phyloP scores from a whole-genome alignment of 2,888 invertebrate genomes.

The Dynastes maya region DNA sequence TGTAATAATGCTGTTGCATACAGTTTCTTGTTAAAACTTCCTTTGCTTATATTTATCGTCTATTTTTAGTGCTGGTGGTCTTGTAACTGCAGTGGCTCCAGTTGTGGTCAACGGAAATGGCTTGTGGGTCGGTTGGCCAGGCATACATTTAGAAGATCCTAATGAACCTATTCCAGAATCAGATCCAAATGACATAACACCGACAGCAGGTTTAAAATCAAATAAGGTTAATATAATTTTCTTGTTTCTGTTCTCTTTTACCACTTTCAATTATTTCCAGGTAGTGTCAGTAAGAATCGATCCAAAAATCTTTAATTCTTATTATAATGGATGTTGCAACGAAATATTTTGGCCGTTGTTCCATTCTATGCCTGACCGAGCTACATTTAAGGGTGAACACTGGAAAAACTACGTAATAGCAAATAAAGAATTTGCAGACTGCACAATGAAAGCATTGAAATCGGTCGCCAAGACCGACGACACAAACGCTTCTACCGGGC shows the following conservation, averaged over 20 bases:
- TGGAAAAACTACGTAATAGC: slow-evolving; percentile 87
- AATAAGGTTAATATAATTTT: slow-evolving; percentile 76
- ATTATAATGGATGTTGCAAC: slow-evolving; percentile 94
- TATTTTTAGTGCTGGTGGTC: slow-evolving; percentile 84
- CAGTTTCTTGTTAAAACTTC: too few relatives aligned
- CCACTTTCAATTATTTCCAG: slow-evolving; percentile 69
- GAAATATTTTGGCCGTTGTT: slow-evolving; percentile 94
- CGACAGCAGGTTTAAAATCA: slow-evolving; percentile 88
- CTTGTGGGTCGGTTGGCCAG: slow-evolving; percentile 94
- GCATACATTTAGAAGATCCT: slow-evolving; percentile 85
- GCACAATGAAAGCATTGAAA: slow-evolving; percentile 80
- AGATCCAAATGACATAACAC: slow-evolving; percentile 87
- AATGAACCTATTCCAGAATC: slow-evolving; percentile 89
- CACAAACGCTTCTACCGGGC: slow-evolving; percentile 59
- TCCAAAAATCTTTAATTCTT: slow-evolving; percentile 84
- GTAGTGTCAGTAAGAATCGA: slow-evolving; percentile 87
- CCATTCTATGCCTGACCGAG: slow-evolving; percentile 93
- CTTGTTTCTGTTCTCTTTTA: too few relatives aligned
- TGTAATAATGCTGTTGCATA: too few relatives aligned
- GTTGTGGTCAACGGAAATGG: slow-evolving; percentile 89
- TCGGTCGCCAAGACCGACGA: slow-evolving; percentile 73
- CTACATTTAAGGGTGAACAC: slow-evolving; percentile 86
- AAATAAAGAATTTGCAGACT: slow-evolving; percentile 87
- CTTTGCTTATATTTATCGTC: background rate
- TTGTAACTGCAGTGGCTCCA: slow-evolving; percentile 93